phyloP scores from a whole-genome alignment of 2,888 invertebrate species.

The Arenicola marina region DNA sequence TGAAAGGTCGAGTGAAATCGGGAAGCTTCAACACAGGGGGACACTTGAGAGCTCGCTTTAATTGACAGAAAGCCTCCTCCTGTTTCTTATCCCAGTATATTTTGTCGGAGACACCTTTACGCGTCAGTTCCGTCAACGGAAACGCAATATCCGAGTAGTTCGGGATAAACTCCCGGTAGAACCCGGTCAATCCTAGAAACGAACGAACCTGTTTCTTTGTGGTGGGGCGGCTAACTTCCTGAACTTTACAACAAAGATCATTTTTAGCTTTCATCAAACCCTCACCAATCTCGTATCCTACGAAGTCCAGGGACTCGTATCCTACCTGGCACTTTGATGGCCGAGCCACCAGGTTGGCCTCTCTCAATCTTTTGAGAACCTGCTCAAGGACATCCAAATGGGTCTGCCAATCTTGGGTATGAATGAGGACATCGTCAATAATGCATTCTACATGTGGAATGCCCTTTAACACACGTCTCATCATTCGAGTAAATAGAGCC shows the following conservation, averaged over 20 bases:
- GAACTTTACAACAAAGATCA: background rate
- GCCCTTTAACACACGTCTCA: background rate
- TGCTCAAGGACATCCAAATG: background rate
- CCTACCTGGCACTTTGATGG: background rate
- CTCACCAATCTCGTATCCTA: background rate
- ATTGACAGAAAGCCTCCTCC: background rate
- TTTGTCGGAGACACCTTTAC: slow-evolving; percentile 19
- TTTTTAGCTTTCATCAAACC: background rate
- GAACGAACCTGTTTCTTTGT: slow-evolving; percentile 4
- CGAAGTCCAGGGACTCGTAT: background rate
- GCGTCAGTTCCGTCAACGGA: slow-evolving; percentile 29
- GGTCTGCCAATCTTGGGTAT: background rate
- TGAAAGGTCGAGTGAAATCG: slow-evolving; percentile 20
- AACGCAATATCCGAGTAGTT: slow-evolving; percentile 26
- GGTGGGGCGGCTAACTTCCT: background rate
- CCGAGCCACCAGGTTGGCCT: background rate
- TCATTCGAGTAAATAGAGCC: slow-evolving; percentile 3
- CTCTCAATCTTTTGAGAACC: background rate
- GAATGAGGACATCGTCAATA: slow-evolving; percentile 2
- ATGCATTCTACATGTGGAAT: background rate
- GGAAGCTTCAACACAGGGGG: slow-evolving; percentile 23
- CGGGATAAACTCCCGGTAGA: slow-evolving; percentile 20
- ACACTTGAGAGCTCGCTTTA: background rate
- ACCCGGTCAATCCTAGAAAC: background rate
- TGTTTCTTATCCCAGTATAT: slow-evolving; percentile 17